Conservation (phyloP, 2,113 vertebrate genomes). For the Erythrolamprus reginae region DNA sequence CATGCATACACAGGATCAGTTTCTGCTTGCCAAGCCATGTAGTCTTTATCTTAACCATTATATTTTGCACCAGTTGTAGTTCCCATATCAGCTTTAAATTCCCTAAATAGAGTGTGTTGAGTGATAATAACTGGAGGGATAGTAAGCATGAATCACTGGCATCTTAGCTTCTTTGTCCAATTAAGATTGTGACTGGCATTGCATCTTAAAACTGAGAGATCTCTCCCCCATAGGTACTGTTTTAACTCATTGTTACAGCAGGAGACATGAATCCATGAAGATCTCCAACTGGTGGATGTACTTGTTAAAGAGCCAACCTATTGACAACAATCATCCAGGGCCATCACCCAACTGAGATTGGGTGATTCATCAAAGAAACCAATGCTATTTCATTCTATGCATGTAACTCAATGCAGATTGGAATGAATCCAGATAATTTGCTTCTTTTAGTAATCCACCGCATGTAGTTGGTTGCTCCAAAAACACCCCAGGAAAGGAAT, state of each 20-base stretch:
- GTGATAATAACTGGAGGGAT: neutral
- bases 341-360: neutral
- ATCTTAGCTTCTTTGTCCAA: neutral
- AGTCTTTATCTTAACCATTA: neutral
- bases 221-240: neutral
- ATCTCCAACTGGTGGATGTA: neutral
- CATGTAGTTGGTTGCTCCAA: neutral
- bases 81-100: neutral
- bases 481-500: neutral
- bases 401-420: neutral
- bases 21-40: neutral
- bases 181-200: neutral
- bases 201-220: neutral
- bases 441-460: neutral
- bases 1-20: no score
- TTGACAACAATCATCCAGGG: neutral
- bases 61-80: neutral
- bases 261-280: neutral
- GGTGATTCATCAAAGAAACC: neutral
- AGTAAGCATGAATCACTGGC: neutral
- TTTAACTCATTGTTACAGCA: neutral
- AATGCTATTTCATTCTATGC: neutral
- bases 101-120: neutral
- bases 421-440: neutral
- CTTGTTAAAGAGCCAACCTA: neutral